Evolutionary conservation across 2,113 vertebrate genomes (phyloP).

Genomic region (Hippocampus guttulatus): DNA sequence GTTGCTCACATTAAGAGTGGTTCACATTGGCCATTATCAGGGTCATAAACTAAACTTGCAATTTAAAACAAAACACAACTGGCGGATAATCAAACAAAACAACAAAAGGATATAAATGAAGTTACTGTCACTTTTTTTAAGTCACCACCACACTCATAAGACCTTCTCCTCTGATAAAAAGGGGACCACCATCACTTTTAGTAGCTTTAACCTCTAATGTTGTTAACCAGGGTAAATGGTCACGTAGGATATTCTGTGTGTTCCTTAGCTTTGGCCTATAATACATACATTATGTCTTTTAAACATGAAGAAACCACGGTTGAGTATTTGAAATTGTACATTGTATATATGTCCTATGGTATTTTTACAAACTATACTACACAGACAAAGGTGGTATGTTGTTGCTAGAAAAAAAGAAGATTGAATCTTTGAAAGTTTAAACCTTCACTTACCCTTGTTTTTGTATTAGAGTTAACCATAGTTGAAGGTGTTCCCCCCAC

Average conservation of each 20-base stretch:
- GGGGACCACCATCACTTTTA: slow-evolving; percentile 54
- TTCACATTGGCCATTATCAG: slow-evolving; percentile 58
- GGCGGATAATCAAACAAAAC: slow-evolving; percentile 23
- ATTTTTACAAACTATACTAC: slow-evolving; percentile 28
- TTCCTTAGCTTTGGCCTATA: slow-evolving; percentile 28
- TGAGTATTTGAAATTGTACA: slow-evolving; percentile 39
- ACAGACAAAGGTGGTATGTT: slow-evolving; percentile 45
- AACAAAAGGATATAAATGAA: slow-evolving; percentile 16
- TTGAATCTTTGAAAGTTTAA: slow-evolving; percentile 48
- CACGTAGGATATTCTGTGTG: slow-evolving; percentile 24
- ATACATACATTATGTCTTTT: slow-evolving; percentile 27
- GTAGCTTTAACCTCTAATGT: slow-evolving; percentile 59
- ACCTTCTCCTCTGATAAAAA: slow-evolving; percentile 53
- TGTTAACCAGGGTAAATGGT: slow-evolving; percentile 60
- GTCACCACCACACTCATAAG: slow-evolving; percentile 50
- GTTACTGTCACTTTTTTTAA: slow-evolving; percentile 58
- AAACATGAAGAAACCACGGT: slow-evolving; percentile 26
- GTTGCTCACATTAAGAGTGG: slow-evolving; percentile 54
- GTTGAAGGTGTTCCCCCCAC: slow-evolving; percentile 15
- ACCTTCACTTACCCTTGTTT: slow-evolving; percentile 23
- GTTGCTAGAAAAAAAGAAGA: slow-evolving; percentile 29
- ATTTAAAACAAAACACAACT: slow-evolving; percentile 49
- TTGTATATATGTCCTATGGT: not conserved
- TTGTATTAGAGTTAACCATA: slow-evolving; percentile 23
- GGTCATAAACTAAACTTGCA: slow-evolving; percentile 51